A percentile compares a stretch with the other conserved stretches of the same genome.
These are phyloP conservation scores for Cephalopterus ornatus DNA, from an alignment of 2,113 vertebrate species.

Conservation along the genomic window DNA sequence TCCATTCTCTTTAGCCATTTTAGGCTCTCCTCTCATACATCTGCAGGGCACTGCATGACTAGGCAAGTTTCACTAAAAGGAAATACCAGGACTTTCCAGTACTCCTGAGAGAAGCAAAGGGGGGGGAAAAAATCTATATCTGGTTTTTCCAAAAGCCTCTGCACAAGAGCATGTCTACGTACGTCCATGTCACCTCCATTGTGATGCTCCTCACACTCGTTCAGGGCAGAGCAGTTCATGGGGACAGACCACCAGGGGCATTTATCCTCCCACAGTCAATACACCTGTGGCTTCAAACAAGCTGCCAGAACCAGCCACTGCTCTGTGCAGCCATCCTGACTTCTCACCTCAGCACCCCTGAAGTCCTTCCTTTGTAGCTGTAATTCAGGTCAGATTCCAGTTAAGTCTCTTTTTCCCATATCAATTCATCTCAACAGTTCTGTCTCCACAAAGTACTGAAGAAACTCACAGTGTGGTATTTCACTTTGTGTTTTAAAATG, in stretches of 20 bases:
- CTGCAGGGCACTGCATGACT: neutral
- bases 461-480: neutral
- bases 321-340: neutral
- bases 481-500: neutral
- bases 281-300: neutral
- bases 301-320: neutral
- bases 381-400: neutral
- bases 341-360: neutral
- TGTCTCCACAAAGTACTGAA: neutral
- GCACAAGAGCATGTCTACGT: fast-evolving
- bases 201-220: neutral
- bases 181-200: neutral
- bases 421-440: neutral
- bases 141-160: neutral
- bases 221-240: neutral
- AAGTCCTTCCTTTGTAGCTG: neutral
- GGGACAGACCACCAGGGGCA: neutral
- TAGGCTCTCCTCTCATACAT: neutral
- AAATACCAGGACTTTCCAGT: neutral
- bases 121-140: fast-evolving
- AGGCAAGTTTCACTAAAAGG: neutral
- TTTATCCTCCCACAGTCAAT: neutral
- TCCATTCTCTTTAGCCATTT: no score
- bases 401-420: neutral
- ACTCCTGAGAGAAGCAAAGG: neutral